Evolutionary conservation across 2,113 vertebrate genomes (phyloP).

Genomic region (Protobothrops flavoviridis): DNA sequence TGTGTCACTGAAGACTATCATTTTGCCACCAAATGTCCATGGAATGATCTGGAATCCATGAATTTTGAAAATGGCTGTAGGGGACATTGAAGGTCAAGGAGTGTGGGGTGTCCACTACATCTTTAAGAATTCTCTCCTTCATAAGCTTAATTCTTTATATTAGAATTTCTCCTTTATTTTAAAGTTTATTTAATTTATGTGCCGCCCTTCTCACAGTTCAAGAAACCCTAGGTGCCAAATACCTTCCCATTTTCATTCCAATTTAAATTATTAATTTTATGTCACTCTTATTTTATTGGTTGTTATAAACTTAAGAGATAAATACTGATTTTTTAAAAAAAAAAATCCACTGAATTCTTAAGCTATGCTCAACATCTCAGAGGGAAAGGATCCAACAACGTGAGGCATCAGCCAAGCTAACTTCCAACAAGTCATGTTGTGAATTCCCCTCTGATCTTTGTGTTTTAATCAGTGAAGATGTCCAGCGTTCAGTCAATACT

Average conservation of each 20-base stretch:
- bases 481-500: slow-evolving; percentile 74
- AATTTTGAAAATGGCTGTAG: background rate
- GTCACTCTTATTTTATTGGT: background rate
- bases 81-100: background rate
- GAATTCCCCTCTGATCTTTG: slow-evolving; percentile 5
- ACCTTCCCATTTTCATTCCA: background rate
- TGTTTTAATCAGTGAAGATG: slow-evolving; percentile 75
- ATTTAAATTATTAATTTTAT: background rate
- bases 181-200: background rate
- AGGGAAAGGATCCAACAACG: rapidly evolving
- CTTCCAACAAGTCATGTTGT: background rate
- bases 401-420: background rate
- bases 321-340: background rate
- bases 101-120: background rate
- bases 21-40: background rate
- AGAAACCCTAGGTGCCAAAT: background rate
- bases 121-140: background rate
- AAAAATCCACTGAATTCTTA: background rate
- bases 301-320: background rate
- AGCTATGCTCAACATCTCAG: background rate
- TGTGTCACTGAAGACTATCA: background rate
- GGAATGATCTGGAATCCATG: background rate
- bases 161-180: background rate
- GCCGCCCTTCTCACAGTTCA: background rate
- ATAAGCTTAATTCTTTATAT: background rate